phyloP scores from a whole-genome alignment of 2,888 invertebrate species.

The Harpalus rubripes region DNA sequence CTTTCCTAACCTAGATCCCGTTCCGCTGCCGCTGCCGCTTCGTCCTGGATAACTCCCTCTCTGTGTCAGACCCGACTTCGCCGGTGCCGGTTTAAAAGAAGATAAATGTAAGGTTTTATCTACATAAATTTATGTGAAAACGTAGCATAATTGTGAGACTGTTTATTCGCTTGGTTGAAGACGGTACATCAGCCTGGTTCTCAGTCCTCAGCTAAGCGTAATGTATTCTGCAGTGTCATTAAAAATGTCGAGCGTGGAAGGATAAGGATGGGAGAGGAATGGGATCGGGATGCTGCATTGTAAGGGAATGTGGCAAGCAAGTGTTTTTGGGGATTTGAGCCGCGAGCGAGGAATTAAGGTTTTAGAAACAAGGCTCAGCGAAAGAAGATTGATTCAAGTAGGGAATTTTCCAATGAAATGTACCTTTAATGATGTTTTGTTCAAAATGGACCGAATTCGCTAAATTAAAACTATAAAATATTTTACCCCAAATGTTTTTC shows the following conservation, averaged over 20 bases:
- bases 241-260: constrained; percentile 60
- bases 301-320: constrained; percentile 33
- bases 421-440: constrained; percentile 11
- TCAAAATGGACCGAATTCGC: not conserved
- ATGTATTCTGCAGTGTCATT: constrained; percentile 67
- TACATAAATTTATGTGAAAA: constrained; percentile 76
- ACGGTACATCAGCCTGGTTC: constrained; percentile 67
- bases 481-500: too few species aligned
- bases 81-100: constrained; percentile 75
- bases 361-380: not conserved
- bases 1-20: constrained; percentile 13
- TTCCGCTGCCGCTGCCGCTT: not conserved
- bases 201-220: constrained; percentile 31
- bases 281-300: not conserved
- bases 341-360: constrained; percentile 30
- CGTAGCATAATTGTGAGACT: constrained; percentile 76
- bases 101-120: constrained; percentile 77
- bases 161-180: constrained; percentile 75
- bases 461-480: not conserved
- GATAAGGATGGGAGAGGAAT: not conserved
- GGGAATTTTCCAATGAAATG: not conserved
- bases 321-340: constrained; percentile 46
- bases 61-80: not conserved
- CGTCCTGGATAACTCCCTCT: constrained; percentile 1
- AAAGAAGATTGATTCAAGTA: constrained; percentile 38